A percentile compares a stretch with the other conserved stretches of the same genome.
phyloP scores from a whole-genome alignment of 2,797 vertebrate species.

The Enteromius argenteus region DNA sequence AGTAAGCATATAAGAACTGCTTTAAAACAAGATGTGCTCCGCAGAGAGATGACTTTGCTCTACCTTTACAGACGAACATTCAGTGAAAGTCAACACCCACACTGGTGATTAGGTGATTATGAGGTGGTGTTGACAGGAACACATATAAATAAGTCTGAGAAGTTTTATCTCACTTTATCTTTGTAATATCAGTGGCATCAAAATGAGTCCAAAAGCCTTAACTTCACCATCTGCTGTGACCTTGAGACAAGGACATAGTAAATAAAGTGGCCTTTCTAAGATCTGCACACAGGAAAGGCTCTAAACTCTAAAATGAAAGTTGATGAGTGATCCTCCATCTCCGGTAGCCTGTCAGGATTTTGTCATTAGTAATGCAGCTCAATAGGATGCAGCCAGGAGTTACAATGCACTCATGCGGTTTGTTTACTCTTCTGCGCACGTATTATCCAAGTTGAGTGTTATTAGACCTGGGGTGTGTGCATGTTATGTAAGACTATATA shows the following conservation, averaged over 20 bases:
- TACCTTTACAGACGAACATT: conserved; percentile 29
- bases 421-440: conserved; percentile 29
- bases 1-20: not conserved
- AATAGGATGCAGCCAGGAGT: conserved; percentile 36
- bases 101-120: conserved; percentile 63
- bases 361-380: conserved; percentile 21
- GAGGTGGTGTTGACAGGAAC: conserved; percentile 67
- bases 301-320: conserved; percentile 61
- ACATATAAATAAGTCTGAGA: conserved; percentile 29
- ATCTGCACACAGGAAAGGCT: conserved; percentile 24
- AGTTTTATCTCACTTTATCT: conserved; percentile 14
- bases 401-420: conserved; percentile 45
- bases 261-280: conserved; percentile 46
- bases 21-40: not conserved
- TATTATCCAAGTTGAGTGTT: conserved; percentile 12
- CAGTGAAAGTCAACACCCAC: conserved; percentile 38
- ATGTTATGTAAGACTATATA: conserved; percentile 20
- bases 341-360: not conserved
- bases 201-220: conserved; percentile 53
- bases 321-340: conserved; percentile 65
- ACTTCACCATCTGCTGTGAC: conserved; percentile 56
- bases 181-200: conserved; percentile 22
- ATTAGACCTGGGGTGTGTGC: not conserved
- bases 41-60: conserved; percentile 31
- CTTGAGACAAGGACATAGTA: conserved; percentile 64